These are phyloP conservation scores for Thera obeliscata DNA, from an alignment of 2,888 invertebrate species.

Conservation along the genomic window DNA sequence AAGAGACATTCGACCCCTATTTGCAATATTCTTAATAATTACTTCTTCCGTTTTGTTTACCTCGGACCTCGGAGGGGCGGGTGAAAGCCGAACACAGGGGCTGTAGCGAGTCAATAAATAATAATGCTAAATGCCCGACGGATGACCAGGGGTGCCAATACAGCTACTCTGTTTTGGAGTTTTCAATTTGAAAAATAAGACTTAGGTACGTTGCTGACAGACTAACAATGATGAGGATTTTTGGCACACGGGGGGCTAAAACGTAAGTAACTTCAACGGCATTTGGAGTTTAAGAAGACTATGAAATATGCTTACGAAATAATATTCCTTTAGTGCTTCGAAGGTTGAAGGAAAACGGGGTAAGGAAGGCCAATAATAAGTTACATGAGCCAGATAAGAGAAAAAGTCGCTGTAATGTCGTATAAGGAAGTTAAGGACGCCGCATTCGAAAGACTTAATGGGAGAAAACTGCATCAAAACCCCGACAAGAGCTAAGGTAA, in stretches of 20 bases:
- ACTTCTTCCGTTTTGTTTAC: slow-evolving; percentile 82
- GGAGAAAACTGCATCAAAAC: too few relatives aligned
- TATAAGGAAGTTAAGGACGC: too few relatives aligned
- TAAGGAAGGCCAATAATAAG: too few relatives aligned
- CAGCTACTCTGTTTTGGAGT: slow-evolving; percentile 43
- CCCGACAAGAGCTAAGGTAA: too few relatives aligned
- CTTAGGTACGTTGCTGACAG: neutral
- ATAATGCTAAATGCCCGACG: slow-evolving; percentile 78
- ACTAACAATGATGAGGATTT: neutral
- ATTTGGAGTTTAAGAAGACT: too few relatives aligned
- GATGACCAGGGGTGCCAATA: slow-evolving; percentile 63
- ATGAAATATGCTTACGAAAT: too few relatives aligned
- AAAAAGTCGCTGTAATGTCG: too few relatives aligned
- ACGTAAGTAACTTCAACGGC: too few relatives aligned
- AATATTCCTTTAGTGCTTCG: too few relatives aligned
- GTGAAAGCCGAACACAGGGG: slow-evolving; percentile 74
- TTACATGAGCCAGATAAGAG: too few relatives aligned
- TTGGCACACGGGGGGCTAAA: neutral
- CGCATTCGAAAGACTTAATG: too few relatives aligned
- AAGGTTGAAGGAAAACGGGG: too few relatives aligned
- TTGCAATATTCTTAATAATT: slow-evolving; percentile 83
- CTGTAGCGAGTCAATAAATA: slow-evolving; percentile 76
- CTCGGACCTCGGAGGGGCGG: slow-evolving; percentile 58
- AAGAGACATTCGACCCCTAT: slow-evolving; percentile 61
- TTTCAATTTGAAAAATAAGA: slow-evolving; percentile 26